Evolutionary conservation across 2,113 vertebrate genomes (phyloP).

Genomic region (Mormoops blainvillei): DNA sequence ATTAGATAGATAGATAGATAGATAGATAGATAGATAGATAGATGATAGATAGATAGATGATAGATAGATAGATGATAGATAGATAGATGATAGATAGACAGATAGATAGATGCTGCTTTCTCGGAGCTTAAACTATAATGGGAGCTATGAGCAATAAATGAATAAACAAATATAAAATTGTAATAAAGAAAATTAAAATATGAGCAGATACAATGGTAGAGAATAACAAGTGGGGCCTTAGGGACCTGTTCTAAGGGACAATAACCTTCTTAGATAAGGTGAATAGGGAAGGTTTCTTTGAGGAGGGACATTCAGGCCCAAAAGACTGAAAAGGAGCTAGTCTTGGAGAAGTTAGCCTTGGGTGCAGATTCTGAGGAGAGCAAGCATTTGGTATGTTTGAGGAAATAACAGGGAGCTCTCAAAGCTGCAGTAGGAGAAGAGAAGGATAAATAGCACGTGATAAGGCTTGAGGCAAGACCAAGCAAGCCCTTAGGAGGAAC

Average conservation of each 20-base stretch:
- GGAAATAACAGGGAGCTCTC: not conserved
- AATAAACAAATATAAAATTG: not conserved
- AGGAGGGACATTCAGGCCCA: too few species aligned
- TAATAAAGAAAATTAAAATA: not conserved
- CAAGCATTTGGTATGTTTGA: not conserved
- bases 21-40: not conserved
- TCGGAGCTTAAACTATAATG: not conserved
- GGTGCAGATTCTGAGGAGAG: not conserved
- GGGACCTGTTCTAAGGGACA: too few species aligned
- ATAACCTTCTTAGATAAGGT: not conserved
- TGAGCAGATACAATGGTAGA: not conserved
- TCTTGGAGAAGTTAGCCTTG: not conserved
- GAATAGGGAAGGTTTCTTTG: not conserved
- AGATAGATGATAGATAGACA: not conserved
- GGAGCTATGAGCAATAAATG: not conserved
- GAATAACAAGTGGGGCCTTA: not conserved
- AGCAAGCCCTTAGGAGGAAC: not conserved
- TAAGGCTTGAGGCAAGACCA: not conserved
- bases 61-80: not conserved
- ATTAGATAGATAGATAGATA: not conserved
- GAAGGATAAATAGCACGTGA: too few species aligned
- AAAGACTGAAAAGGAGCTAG: not conserved
- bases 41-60: not conserved
- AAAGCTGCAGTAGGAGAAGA: not conserved
- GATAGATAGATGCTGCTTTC: not conserved